Evolutionary conservation across 2,888 invertebrate species (phyloP), one percentile per base, ranked within the genome.

Genomic region (Physocephala rufipes): DNA sequence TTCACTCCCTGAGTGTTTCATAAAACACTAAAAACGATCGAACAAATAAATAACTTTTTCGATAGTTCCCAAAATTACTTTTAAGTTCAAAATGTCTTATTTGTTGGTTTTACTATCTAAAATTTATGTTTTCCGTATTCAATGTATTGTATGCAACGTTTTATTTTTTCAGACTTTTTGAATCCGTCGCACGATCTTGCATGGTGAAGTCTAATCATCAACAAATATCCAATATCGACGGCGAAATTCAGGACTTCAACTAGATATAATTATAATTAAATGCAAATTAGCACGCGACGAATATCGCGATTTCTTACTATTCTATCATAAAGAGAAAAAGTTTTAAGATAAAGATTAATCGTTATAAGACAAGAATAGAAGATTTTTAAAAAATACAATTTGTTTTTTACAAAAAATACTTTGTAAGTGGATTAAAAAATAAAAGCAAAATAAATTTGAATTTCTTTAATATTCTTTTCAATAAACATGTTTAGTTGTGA

Each of bases 151-250:
- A 19, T 15, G 1, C 15, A 58, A 7, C 1, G 24, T 21, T 21
- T 59, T 13, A 59, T 59, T 26, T 59, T 21, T 24, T 58, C 49
- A 96, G 96, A 84, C 89, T 98, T 82, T 97, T 97, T 86, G 97
- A 97, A 83, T 97, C 96, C 1, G 97, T 98, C 76, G 98, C 98
- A 26, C 91, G 96, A 74, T 97, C 97, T 0, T 98, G 97, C 87
- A 95, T 96, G 91, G 93, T 93, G 82, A 95, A 94, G 86, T 90
- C 93, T 79, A 89, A 89, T 78, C 90, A 86, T 70, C 84, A 85
- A 74, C 86, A 86, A 78, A 79, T 84, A 72, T 82, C 84, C 71
- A 86, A 84, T 78, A 80, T 84, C 64, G 83, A 84, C 77, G 79
- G 81, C 45, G 86, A 86, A 74, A 82, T 80, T 70, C 85, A 85